Base-by-base conservation (phyloP, 2,888 invertebrate genomes). In the Dryocosmus kuriphilus region DNA sequence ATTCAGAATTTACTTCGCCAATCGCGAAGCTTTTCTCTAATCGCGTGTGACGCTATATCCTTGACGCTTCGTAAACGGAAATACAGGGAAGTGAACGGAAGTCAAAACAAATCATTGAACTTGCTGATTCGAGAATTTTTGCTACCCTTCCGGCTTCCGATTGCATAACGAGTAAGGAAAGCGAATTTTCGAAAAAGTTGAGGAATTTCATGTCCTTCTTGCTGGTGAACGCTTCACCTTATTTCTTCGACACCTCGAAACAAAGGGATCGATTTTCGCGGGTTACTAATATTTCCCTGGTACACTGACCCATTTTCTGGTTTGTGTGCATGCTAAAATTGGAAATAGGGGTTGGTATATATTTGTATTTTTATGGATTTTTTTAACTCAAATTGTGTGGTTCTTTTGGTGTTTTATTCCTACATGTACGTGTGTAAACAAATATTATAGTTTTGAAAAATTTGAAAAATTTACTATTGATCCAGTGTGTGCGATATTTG, bases 201-300 rank as follows among this genome's bases (percentile, higher is more conserved):
- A 22, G 0, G 4, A 57, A 24, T 16, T 51, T n/a, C 30, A 32
- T 9, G n/a, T 8, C 22, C 19, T 67, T 16, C 16, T 22, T 35
- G 1, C 35, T 35, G 1, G 35, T 35, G 63, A 65, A 16, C 6
- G 24, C 41, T 65, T 27, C 2, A 41, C 24, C 27, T 24, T 51
- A 51, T 63, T 27, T 46, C 46, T 19, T 51, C 51, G 51, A 51
- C 71, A 71, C 71, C 32, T 71, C 30, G 30, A 71, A 51, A 71
- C 51, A 71, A 51, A 51, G 51, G 51, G 30, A 71, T 71, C 32
- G 71, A 71, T 71, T 71, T 71, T 71, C n/a, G 51, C 51, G 30
- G 30, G 51, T 51, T 46, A 71, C 67, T 46, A 67, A 71, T 51
- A 71, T 71, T 71, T 51, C 51, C 51, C 71, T 71, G 71, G 51